Evolutionary conservation across 2,113 vertebrate species (phyloP).

Genomic region (Pseudorectes ferrugineus): DNA sequence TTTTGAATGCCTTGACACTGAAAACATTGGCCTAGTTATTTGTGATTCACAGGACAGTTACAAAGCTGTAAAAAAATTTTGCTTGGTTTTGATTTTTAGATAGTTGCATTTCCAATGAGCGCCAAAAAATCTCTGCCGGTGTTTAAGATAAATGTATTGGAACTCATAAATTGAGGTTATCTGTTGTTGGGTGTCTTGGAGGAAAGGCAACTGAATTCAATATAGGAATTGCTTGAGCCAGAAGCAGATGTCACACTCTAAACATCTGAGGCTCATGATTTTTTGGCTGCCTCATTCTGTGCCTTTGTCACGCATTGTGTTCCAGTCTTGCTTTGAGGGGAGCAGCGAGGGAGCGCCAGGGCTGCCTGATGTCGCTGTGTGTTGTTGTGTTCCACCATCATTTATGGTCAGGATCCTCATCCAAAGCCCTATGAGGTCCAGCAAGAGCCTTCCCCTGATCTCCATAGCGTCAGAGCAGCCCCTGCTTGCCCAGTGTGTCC

Average conservation of each 20-base stretch:
- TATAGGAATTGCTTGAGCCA: neutral
- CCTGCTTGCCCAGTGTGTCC: neutral
- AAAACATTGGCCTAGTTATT: neutral
- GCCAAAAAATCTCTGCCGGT: neutral
- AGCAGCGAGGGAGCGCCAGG: fast-evolving
- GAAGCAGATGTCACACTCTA: slow-evolving; percentile 9
- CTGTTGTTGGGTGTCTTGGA: slow-evolving; percentile 3
- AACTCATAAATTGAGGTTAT: neutral
- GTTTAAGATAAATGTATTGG: neutral
- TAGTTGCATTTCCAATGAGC: neutral
- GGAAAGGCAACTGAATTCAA: slow-evolving; percentile 25
- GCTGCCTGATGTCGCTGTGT: fast-evolving
- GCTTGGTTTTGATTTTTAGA: neutral
- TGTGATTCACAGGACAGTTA: neutral
- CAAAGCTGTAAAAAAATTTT: slow-evolving; percentile 18
- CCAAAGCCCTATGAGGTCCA: neutral
- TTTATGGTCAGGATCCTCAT: neutral
- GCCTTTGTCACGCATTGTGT: slow-evolving; percentile 3
- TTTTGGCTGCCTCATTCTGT: neutral
- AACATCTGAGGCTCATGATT: slow-evolving; percentile 29
- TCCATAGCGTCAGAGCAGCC: neutral
- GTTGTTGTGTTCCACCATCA: neutral
- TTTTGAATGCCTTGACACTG: neutral
- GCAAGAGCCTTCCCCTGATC: neutral
- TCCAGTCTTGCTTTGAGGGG: neutral